Base-by-base conservation (phyloP, 2,888 invertebrate species). In the Drosophila barbarae region DNA sequence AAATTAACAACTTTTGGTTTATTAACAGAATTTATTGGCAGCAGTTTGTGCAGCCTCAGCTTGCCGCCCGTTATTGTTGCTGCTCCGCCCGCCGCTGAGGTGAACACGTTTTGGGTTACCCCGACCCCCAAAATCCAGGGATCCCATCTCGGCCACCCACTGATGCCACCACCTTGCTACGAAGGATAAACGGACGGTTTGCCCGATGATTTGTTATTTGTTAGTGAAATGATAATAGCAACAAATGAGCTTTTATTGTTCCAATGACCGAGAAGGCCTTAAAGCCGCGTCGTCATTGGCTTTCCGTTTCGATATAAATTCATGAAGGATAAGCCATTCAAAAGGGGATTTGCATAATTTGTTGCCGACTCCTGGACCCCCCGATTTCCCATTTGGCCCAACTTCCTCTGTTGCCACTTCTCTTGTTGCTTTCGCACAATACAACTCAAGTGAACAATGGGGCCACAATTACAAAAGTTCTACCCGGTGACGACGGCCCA, bases 21-120 rank as follows among this genome's bases (percentile, higher is more conserved):
- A 85, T 87, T 87, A 85, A 86, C 84, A 80, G 78, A 87, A 86
- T 87, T 86, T 86, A 86, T 86, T 86, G 87, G 85, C 86, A 87
- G 72, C 77, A 61, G 71, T 78, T 81, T 81, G 78, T 84, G 82
- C 73, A 76, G 85, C 76, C 84, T 77, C 84, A 76, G 81, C 76
- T 28, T 68, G 82, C 59, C 60, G 51, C 53, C 65, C 52, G 51
- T 34, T 59, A 21, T 58, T 32, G 60, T 44, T 46, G 44, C 32
- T 60, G 59, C 26, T 26, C 26, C 26, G 21, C 23, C 23, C 23
- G 26, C 32, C 38, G 67, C 56, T 69, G 52, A 74, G 80, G 79
- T 64, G 57, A 67, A 66, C 73, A 51, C 67, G 52, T 77, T 72
- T 74, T 67, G 46, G 53, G 57, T 51, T 71, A 61, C 55, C 18